These are phyloP conservation scores for Metaphire vulgaris DNA, from an alignment of 1,140 invertebrate genomes.

Conservation along the genomic window DNA sequence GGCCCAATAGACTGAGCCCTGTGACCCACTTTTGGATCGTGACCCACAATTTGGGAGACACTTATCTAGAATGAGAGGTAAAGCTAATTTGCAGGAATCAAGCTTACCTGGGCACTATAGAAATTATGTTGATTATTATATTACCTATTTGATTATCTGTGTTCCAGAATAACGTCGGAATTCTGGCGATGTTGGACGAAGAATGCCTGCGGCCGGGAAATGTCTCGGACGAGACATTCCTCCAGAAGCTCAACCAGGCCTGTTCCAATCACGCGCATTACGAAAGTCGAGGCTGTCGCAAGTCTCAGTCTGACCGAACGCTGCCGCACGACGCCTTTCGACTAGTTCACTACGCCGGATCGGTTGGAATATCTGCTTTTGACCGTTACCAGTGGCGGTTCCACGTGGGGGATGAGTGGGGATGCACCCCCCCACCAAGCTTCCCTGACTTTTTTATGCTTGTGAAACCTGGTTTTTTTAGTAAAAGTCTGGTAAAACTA, in stretches of 20 bases:
- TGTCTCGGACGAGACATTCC: constrained; percentile 73
- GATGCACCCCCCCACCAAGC: too few relatives aligned
- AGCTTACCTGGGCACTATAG: too few relatives aligned
- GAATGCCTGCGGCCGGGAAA: constrained; percentile 85
- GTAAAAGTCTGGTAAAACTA: too few relatives aligned
- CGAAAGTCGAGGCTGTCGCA: constrained; percentile 68
- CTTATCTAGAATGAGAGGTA: too few relatives aligned
- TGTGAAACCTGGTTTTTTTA: not conserved
- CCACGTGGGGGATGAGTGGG: too few relatives aligned
- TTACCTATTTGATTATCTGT: constrained; percentile 27
- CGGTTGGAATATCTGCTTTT: constrained; percentile 56
- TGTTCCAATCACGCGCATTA: constrained; percentile 72
- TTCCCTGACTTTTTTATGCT: not conserved
- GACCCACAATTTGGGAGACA: too few relatives aligned
- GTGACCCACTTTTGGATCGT: too few relatives aligned
- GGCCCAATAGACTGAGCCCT: too few relatives aligned
- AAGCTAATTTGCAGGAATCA: too few relatives aligned
- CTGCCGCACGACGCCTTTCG: constrained; percentile 67
- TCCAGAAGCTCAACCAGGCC: constrained; percentile 67
- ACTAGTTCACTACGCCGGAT: constrained; percentile 81
- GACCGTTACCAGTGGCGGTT: too few relatives aligned
- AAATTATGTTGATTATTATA: not conserved
- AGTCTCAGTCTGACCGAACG: constrained; percentile 50
- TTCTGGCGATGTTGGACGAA: constrained; percentile 66
- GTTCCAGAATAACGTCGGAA: constrained; percentile 51